Percentiles rank a stretch among this genome's conserved stretches.
These are phyloP conservation scores for Melitaea cinxia DNA, from an alignment of 1,140 invertebrate species.

Conservation along the genomic window DNA sequence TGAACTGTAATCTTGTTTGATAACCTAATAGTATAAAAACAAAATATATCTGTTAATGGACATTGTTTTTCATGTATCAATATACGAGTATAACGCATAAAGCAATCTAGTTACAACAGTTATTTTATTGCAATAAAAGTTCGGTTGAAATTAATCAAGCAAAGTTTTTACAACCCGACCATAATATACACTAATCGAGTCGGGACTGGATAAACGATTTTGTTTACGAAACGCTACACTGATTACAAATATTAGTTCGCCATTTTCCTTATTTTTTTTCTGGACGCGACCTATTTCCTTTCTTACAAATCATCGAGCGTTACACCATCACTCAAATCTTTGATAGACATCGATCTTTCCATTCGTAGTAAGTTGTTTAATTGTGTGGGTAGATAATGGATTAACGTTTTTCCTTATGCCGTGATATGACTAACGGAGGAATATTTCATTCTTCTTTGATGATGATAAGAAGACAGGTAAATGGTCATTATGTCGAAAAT, in stretches of 20 bases:
- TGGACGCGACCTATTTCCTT: constrained; percentile 23
- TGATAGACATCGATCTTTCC: constrained; percentile 19
- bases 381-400: constrained; percentile 22
- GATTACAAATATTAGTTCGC: constrained; percentile 34
- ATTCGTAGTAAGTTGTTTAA: constrained; percentile 22
- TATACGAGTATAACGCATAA: no score
- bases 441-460: no score
- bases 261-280: constrained; percentile 34
- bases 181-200: constrained; percentile 26
- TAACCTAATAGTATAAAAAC: no score
- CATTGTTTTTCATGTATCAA: no score
- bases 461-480: no score
- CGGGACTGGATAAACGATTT: constrained; percentile 29
- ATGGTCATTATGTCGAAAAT: no score
- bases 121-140: constrained; percentile 28
- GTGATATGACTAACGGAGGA: not conserved
- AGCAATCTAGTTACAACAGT: not conserved
- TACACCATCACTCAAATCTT: constrained; percentile 32
- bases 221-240: constrained; percentile 31
- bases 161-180: constrained; percentile 32
- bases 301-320: constrained; percentile 30
- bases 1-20: no score
- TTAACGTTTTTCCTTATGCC: constrained; percentile 14
- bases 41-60: no score
- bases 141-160: constrained; percentile 31